A percentile compares a stretch with the other conserved stretches of the same genome.
phyloP scores from a whole-genome alignment of 2,888 invertebrate species.

The Ectemnius lituratus region DNA sequence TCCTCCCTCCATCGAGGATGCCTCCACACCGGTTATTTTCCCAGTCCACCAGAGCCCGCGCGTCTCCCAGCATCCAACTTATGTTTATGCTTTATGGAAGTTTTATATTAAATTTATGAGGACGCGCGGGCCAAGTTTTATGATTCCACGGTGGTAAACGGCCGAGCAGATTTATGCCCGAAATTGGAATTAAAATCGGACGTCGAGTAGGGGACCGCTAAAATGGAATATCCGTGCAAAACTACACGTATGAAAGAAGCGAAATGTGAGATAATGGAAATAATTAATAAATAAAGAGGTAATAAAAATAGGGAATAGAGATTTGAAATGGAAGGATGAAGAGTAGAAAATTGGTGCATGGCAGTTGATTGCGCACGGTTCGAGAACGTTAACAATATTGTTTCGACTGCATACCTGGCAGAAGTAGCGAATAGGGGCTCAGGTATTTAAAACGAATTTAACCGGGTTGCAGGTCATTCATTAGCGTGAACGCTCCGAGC shows the following conservation, averaged over 20 bases:
- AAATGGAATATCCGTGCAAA: background rate
- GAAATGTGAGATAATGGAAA: too few relatives aligned
- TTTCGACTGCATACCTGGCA: slow-evolving; percentile 33
- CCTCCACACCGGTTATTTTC: background rate
- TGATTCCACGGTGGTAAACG: slow-evolving; percentile 66
- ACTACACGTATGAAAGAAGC: background rate
- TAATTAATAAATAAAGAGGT: too few relatives aligned
- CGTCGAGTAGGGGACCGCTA: slow-evolving; percentile 5
- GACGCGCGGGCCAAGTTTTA: slow-evolving; percentile 64
- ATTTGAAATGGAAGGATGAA: too few relatives aligned
- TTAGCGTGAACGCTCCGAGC: slow-evolving; percentile 44
- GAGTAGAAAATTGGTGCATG: too few relatives aligned
- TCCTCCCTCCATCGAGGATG: slow-evolving; percentile 22
- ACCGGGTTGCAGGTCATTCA: slow-evolving; percentile 51
- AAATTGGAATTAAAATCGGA: slow-evolving; percentile 68
- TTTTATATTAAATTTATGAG: slow-evolving; percentile 74
- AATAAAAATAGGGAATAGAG: too few relatives aligned
- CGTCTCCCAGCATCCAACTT: slow-evolving; percentile 46
- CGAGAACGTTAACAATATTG: slow-evolving; percentile 43
- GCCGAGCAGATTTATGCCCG: slow-evolving; percentile 62
- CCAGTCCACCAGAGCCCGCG: background rate
- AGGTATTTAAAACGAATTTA: slow-evolving; percentile 62
- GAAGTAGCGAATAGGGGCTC: slow-evolving; percentile 40
- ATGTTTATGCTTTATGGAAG: slow-evolving; percentile 71
- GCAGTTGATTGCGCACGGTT: too few relatives aligned